Conservation (phyloP, 2,888 invertebrate genomes). For the Glaucopsyche alexis region DNA sequence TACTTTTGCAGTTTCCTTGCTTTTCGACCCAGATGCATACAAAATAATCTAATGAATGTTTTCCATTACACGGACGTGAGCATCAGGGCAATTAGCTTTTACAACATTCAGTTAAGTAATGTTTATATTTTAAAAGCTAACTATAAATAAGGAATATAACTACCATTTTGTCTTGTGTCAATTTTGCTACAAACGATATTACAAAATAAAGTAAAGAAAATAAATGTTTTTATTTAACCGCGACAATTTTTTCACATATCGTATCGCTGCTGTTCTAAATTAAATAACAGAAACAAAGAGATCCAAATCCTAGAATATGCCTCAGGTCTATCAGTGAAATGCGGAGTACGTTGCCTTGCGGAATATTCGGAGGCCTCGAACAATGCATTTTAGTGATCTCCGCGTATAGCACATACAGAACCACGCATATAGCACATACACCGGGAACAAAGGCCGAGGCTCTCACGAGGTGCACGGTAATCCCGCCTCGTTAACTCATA, state of each 20-base stretch:
- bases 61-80: conserved; percentile 6
- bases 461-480: not conserved
- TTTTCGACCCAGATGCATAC: conserved; percentile 19
- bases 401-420: not conserved
- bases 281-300: not conserved
- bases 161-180: no score
- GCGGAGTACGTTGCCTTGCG: not conserved
- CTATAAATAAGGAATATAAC: no score
- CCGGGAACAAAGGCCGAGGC: not conserved
- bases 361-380: conserved; percentile 5
- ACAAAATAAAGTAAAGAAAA: no score
- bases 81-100: not conserved
- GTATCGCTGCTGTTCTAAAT: not conserved
- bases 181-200: no score
- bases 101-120: not conserved
- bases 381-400: conserved; percentile 16
- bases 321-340: not conserved
- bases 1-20: not conserved
- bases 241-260: no score
- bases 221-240: no score
- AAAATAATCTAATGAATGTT: conserved; percentile 11
- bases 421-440: not conserved
- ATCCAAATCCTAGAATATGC: not conserved
- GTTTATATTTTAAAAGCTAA: no score
- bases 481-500: not conserved